Base-by-base conservation (phyloP, 2,797 vertebrate species). In the Babyrousa celebensis region DNA sequence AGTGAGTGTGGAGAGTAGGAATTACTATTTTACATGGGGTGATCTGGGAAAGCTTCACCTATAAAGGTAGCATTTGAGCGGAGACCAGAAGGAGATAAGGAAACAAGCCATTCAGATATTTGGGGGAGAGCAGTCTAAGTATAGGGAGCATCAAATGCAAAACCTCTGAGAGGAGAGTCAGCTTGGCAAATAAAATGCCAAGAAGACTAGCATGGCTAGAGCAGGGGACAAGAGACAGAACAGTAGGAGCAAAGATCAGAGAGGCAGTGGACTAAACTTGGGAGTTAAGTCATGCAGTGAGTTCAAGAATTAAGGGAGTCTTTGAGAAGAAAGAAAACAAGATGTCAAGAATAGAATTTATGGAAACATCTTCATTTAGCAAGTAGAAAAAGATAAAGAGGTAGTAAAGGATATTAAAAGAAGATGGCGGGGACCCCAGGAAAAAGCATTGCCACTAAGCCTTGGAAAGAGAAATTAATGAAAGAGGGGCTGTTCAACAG, bases 291-390 rank as follows among this genome's bases (percentile, higher is more conserved):
- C 72, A 71, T 6, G 1, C 29, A 40, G 11, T 16, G 29, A 82
- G 21, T 32, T 6, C 1, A 36, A 63, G 48, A 72, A 80, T 78
- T 29, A 71, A 84, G n/a, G 23, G 27, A 71, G 40, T 86, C 21
- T 67, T 43, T 85, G 65, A 63, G 71, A 71, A 89, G 36, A 84
- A 87, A 92, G 18, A 52, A 78, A 79, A 43, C 1, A 80, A 79
- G n/a, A 68, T 43, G 43, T 40, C 43, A 86, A 94, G 18, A 92
- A 82, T 6, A 94, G 21, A 92, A 56, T 75, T 29, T 75, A 75
- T 40, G 25, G 23, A 80, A 83, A 84, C 72, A 3, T 5, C 7
- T 92, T 29, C 56, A 18, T 20, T 56, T 40, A 29, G 27, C 20
- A 29, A 16, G 32, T 75, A 27, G 25, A 63, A 74, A 92, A 40